Base-by-base conservation (phyloP, 2,888 invertebrate genomes). In the Byasa hedistus region DNA sequence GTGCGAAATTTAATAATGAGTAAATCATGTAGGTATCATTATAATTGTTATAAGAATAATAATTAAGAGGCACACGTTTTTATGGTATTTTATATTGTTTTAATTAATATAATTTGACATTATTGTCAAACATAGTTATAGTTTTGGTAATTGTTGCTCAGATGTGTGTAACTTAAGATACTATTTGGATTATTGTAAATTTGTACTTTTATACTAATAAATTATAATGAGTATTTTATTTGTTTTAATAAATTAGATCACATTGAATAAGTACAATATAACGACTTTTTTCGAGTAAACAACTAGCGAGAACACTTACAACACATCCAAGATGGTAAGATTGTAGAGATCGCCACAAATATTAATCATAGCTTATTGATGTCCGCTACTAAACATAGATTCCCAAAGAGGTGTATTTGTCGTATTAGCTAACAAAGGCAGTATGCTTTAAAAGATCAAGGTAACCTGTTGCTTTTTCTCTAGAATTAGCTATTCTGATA, bases 181-280 rank as follows among this genome's bases (percentile, higher is more conserved):
- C 72, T 72, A 75, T 70, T 73, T 64, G 54, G 62, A 64, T 66
- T 67, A 68, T 60, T 78, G 79, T 82, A 81, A 72, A 82, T 78
- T 80, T 65, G 71, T 78, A 78, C 75, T 79, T 79, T 79, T 81
- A 75, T 76, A 73, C 75, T 74, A 84, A 82, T 86, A 85, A 83
- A 84, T 83, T 83, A 83, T 83, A 79, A 77, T 75, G 76, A 73
- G 74, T 61, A 60, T 56, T 64, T 48, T 57, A 15, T 66, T 44
- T 69, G 72, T 73, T 68, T 62, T 39, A 54, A 54, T 52, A 52
- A 15, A 57, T 27, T 1, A 44, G 32, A 8, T 22, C 48, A 48
- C n/a, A 7, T 48, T 12, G 39, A 17, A 39, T 39, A 39, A 32
- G 1, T 15, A 39, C 3, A 12, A 15, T 7, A 32, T 0, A 15